Percentiles rank a stretch among this genome's conserved stretches.
phyloP scores from a whole-genome alignment of 2,113 vertebrate genomes.

The Mobula hypostoma region DNA sequence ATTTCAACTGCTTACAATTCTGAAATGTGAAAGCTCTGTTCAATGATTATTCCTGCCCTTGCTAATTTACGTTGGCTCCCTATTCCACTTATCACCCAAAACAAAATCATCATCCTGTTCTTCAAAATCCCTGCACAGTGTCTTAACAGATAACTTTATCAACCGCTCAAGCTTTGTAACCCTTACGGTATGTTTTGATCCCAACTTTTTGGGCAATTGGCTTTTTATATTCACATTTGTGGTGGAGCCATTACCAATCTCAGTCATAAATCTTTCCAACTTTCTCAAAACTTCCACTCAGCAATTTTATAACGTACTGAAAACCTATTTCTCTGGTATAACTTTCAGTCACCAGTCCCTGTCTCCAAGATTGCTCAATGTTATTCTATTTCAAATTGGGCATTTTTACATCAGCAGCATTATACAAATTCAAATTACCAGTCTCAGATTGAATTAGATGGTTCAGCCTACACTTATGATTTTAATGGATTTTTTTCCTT shows the following conservation, averaged over 20 bases:
- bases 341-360: neutral
- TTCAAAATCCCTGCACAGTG: neutral
- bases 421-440: neutral
- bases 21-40: neutral
- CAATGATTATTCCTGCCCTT: neutral
- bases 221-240: neutral
- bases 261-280: neutral
- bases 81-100: neutral
- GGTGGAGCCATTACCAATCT: neutral
- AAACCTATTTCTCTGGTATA: neutral
- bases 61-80: neutral
- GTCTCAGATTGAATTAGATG: neutral
- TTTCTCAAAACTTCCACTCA: neutral
- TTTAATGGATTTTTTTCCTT: neutral
- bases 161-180: neutral
- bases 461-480: neutral
- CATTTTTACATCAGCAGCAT: neutral
- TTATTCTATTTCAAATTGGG: neutral
- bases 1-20: neutral
- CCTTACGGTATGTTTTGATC: neutral
- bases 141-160: neutral
- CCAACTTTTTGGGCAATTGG: neutral
- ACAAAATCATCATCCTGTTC: neutral
- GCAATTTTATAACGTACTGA: neutral
- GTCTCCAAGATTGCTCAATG: neutral